Conservation (phyloP, 2,888 invertebrate species). For the Sarcophaga carnaria region DNA sequence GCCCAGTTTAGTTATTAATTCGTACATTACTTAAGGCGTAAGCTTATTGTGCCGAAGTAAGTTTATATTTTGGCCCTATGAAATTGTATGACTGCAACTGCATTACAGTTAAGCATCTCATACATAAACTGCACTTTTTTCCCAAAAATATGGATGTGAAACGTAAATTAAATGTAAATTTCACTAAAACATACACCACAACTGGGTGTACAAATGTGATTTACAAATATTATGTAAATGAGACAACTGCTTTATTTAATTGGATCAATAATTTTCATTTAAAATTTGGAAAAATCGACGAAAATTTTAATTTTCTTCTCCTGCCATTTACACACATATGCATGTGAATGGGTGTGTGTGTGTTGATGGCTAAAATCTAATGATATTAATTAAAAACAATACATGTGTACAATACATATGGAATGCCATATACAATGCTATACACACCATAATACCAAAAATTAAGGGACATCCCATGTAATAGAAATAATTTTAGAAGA, state of each 20-base stretch:
- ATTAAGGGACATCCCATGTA: conserved; percentile 1
- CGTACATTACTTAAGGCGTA: no score
- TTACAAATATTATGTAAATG: background rate
- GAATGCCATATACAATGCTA: background rate
- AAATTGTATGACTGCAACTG: no score
- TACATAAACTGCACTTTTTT: no score
- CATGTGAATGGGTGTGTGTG: background rate
- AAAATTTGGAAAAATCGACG: conserved; percentile 6
- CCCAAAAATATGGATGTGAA: no score
- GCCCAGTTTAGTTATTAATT: no score
- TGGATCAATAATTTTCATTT: conserved; percentile 25
- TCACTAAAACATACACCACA: no score
- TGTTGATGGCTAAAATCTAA: conserved; percentile 7
- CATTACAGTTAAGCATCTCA: no score
- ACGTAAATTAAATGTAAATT: no score
- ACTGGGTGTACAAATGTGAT: no score
- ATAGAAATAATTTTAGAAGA: background rate
- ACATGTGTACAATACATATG: background rate
- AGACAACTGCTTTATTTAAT: conserved; percentile 25
- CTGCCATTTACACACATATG: background rate
- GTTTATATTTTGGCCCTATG: no score
- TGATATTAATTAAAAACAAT: conserved; percentile 47
- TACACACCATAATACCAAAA: background rate
- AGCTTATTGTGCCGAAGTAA: no score
- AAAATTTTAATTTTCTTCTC: no score